Percentiles rank a stretch among this genome's conserved stretches.
Conservation (phyloP, 2,797 vertebrate species). For the Hylomyscus alleni region DNA sequence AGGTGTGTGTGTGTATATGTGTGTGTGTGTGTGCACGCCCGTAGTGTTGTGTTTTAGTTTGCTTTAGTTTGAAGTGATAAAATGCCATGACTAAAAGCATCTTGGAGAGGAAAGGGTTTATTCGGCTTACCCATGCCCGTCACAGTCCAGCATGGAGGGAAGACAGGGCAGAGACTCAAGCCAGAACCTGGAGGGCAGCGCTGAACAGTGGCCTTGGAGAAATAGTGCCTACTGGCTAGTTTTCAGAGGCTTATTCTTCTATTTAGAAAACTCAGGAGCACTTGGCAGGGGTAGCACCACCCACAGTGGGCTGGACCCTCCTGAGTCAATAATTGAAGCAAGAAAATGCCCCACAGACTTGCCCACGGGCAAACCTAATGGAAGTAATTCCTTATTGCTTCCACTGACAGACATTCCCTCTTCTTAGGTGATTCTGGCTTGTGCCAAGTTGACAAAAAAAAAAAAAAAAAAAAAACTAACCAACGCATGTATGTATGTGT, state of each 20-base stretch:
- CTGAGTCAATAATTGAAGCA: neutral
- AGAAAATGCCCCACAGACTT: neutral
- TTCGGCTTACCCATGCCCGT: neutral
- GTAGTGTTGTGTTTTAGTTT: neutral
- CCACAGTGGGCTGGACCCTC: neutral
- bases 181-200: neutral
- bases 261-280: neutral
- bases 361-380: neutral
- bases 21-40: neutral
- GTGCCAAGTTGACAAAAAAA: neutral
- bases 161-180: neutral
- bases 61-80: neutral
- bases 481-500: neutral
- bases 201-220: neutral
- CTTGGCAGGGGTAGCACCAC: too few relatives aligned
- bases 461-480: neutral
- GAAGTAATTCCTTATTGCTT: neutral
- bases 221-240: neutral
- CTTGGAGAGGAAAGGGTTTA: neutral
- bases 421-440: neutral
- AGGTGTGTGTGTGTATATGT: neutral
- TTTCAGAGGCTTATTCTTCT: neutral
- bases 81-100: neutral
- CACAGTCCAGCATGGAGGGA: neutral
- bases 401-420: too few relatives aligned